These are phyloP conservation scores for Conopomorpha cramerella DNA, from an alignment of 1,140 invertebrate species.

Conservation along the genomic window DNA sequence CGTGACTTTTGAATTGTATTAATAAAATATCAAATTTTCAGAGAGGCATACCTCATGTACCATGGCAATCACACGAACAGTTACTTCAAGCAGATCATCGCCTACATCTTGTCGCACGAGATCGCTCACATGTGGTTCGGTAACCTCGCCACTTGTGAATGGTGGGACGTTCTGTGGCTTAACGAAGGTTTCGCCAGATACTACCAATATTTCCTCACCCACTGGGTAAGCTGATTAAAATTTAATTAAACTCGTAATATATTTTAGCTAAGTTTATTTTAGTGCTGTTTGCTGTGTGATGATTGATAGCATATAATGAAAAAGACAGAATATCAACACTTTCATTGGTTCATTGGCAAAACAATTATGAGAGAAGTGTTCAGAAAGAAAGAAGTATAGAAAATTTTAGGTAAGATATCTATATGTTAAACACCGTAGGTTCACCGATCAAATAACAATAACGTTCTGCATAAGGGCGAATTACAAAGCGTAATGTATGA, in stretches of 20 bases:
- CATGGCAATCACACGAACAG: slow-evolving; percentile 50
- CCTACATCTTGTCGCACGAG: slow-evolving; percentile 66
- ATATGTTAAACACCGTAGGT: too few species aligned
- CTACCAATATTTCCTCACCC: slow-evolving; percentile 66
- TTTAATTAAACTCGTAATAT: background rate
- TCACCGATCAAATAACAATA: too few species aligned
- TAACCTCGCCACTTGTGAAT: slow-evolving; percentile 68
- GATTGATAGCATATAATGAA: too few species aligned
- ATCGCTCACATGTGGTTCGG: slow-evolving; percentile 73
- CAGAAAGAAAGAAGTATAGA: too few species aligned
- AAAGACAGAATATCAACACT: too few species aligned
- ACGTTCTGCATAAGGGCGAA: too few species aligned
- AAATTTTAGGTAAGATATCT: too few species aligned
- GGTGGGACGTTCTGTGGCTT: slow-evolving; percentile 72
- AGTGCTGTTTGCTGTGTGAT: too few species aligned
- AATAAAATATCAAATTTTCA: slow-evolving; percentile 17
- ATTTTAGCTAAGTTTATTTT: background rate
- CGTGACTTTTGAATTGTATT: background rate
- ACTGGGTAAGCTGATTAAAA: slow-evolving; percentile 22
- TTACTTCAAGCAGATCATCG: slow-evolving; percentile 55
- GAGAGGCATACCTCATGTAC: slow-evolving; percentile 65
- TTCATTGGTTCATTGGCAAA: too few species aligned
- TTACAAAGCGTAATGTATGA: too few species aligned
- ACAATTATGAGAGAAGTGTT: too few species aligned
- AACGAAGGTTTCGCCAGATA: slow-evolving; percentile 74